These are phyloP conservation scores for Coenonympha arcania DNA, from an alignment of 2,888 invertebrate species.

Conservation along the genomic window DNA sequence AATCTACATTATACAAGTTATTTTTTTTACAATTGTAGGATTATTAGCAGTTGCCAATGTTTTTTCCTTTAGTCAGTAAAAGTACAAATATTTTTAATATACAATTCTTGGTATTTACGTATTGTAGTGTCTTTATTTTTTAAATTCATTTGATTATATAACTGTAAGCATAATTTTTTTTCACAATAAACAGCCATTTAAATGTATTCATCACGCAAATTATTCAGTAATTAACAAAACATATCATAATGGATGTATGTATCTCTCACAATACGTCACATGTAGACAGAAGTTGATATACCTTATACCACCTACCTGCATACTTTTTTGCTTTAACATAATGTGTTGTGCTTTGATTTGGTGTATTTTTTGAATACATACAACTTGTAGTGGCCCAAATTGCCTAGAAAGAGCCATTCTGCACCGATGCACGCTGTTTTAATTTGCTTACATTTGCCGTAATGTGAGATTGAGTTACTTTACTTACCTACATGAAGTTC, in stretches of 20 bases:
- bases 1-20: conserved; percentile 73
- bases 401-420: not conserved
- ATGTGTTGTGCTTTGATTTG: conserved; percentile 10
- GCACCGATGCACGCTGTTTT: conserved; percentile 18
- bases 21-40: conserved; percentile 73
- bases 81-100: conserved; percentile 86
- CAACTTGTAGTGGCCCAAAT: not conserved
- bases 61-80: conserved; percentile 85
- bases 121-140: conserved; percentile 72
- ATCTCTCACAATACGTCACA: conserved; percentile 37
- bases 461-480: conserved; percentile 31
- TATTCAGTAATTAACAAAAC: conserved; percentile 69
- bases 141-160: conserved; percentile 69
- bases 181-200: conserved; percentile 66
- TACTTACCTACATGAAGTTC: conserved; percentile 26
- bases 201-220: conserved; percentile 62
- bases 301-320: conserved; percentile 9
- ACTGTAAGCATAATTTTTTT: conserved; percentile 73
- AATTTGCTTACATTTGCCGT: conserved; percentile 30
- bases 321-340: not conserved
- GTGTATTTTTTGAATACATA: not conserved
- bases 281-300: conserved; percentile 20
- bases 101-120: conserved; percentile 75
- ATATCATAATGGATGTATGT: conserved; percentile 68
- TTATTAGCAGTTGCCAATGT: conserved; percentile 75